Evolutionary conservation across 2,797 vertebrate species (phyloP).

Genomic region (Girardinus metallicus): DNA sequence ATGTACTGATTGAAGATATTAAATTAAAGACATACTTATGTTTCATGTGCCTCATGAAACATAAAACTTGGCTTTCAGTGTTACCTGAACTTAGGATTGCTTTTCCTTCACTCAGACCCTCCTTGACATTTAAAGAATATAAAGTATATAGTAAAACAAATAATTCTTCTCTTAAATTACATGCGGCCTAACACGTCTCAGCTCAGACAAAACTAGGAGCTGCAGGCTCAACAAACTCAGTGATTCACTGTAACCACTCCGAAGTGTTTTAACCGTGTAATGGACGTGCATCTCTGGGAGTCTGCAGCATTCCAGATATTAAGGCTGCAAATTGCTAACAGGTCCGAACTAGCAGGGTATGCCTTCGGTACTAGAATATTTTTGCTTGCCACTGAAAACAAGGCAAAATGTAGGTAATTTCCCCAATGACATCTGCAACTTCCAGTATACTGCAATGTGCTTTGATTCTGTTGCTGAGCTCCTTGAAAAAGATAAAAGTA

Average conservation of each 20-base stretch:
- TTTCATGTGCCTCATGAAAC: background rate
- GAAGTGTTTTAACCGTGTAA: background rate
- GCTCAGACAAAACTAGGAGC: slow-evolving; percentile 15
- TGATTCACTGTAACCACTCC: slow-evolving; percentile 12
- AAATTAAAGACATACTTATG: background rate
- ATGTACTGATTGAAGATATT: background rate
- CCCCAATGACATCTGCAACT: background rate
- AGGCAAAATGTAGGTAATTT: slow-evolving; percentile 3
- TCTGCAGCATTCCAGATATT: slow-evolving; percentile 53
- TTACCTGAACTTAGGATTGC: background rate
- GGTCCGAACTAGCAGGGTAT: slow-evolving; percentile 51
- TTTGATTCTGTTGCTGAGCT: slow-evolving; percentile 3
- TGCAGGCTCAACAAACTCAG: slow-evolving; percentile 2
- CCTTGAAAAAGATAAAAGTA: background rate
- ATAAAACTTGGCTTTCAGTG: background rate
- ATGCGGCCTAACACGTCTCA: background rate
- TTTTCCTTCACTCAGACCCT: background rate
- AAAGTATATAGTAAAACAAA: background rate
- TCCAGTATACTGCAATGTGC: background rate
- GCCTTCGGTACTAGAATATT: slow-evolving; percentile 52
- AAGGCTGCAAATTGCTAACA: slow-evolving; percentile 36
- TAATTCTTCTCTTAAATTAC: background rate
- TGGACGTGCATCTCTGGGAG: slow-evolving; percentile 19
- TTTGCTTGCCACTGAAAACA: slow-evolving; percentile 29
- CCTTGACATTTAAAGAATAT: background rate